A percentile compares a stretch with the other conserved stretches of the same genome.
phyloP scores from a whole-genome alignment of 2,113 vertebrate species.

The Phalacrocorax pelagicus region DNA sequence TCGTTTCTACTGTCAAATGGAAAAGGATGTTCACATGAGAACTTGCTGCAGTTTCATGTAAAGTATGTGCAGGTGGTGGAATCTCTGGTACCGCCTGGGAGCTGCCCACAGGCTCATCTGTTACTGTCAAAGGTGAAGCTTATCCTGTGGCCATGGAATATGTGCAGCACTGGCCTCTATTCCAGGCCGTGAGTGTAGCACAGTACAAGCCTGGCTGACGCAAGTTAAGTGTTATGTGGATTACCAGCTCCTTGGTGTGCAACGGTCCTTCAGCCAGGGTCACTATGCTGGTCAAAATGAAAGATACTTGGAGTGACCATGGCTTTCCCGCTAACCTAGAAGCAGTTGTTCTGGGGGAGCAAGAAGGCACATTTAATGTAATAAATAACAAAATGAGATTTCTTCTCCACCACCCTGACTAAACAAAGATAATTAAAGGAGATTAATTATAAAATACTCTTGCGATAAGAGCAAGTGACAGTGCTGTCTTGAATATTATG shows the following conservation, averaged over 20 bases:
- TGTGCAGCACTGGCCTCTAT: not conserved
- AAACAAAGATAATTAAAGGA: not conserved
- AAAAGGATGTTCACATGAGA: not conserved
- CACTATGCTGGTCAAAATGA: not conserved
- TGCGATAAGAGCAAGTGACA: not conserved
- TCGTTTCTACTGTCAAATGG: not conserved
- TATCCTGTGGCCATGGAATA: not conserved
- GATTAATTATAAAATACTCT: not conserved
- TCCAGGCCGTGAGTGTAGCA: not conserved
- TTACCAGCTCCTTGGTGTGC: fast-evolving
- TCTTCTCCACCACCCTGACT: not conserved
- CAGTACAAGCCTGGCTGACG: not conserved
- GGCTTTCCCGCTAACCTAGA: not conserved
- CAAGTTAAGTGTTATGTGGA: too few relatives aligned
- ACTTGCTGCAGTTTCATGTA: not conserved
- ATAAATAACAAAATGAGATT: not conserved
- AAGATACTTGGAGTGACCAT: fast-evolving
- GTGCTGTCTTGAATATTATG: not conserved
- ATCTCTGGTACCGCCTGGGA: not conserved
- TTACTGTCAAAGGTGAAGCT: not conserved
- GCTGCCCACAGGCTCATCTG: not conserved
- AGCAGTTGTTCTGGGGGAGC: not conserved
- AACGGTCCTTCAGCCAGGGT: fast-evolving
- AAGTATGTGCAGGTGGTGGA: not conserved
- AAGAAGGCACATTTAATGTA: not conserved